phyloP scores from a whole-genome alignment of 2,113 vertebrate genomes.

The Glaucidium brasilianum region DNA sequence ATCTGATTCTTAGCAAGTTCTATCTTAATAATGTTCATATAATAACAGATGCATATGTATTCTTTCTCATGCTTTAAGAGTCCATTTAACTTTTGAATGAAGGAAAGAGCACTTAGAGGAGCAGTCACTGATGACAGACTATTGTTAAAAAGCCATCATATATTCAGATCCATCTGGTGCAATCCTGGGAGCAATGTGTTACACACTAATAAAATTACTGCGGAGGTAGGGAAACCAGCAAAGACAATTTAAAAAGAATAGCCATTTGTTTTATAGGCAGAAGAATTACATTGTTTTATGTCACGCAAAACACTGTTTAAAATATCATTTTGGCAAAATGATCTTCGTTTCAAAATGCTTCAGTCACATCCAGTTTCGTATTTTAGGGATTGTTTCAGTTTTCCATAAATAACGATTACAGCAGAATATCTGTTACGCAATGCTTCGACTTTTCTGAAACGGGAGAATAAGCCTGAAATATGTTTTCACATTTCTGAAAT shows the following conservation, averaged over 20 bases:
- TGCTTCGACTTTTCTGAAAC: neutral
- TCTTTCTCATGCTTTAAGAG: constrained; percentile 54
- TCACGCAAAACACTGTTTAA: neutral
- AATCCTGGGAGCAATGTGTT: constrained; percentile 33
- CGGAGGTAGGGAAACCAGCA: constrained; percentile 7
- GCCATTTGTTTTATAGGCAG: constrained; percentile 19
- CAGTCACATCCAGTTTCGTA: neutral
- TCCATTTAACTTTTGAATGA: constrained; percentile 66
- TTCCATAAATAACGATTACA: neutral
- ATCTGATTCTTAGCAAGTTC: constrained; percentile 10
- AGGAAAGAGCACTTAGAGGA: constrained; percentile 58
- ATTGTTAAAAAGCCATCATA: constrained; percentile 67
- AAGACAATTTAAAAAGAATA: neutral
- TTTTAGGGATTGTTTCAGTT: neutral
- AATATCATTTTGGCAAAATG: neutral
- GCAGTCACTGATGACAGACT: constrained; percentile 61
- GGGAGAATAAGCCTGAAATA: neutral
- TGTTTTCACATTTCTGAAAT: neutral
- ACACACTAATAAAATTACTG: constrained; percentile 57
- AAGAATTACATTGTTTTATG: neutral
- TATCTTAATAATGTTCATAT: constrained; percentile 16
- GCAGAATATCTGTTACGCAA: neutral
- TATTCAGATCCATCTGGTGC: constrained; percentile 64
- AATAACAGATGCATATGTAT: constrained; percentile 42
- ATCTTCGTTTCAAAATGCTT: neutral